Conservation (phyloP, 2,113 vertebrate species). For the Tragelaphus buxtoni region DNA sequence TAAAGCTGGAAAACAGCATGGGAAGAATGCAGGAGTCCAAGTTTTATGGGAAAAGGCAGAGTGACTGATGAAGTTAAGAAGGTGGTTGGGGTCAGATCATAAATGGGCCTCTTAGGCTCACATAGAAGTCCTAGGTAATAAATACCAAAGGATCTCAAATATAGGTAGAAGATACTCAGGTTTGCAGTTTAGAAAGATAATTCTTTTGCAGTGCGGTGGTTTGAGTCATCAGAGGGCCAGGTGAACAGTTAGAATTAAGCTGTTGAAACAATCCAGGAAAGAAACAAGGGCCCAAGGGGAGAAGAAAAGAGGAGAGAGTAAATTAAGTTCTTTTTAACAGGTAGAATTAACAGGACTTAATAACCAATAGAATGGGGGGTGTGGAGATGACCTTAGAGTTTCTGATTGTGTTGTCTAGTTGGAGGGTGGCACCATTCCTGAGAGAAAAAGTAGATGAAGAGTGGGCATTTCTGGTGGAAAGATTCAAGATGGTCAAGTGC, state of each 20-base stretch:
- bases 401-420: neutral
- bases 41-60: neutral
- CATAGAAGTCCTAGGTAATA: neutral
- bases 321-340: neutral
- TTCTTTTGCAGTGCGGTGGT: neutral
- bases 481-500: neutral
- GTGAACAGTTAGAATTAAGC: neutral
- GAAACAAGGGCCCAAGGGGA: neutral
- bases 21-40: neutral
- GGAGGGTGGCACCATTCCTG: neutral
- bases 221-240: neutral
- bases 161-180: neutral
- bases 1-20: neutral
- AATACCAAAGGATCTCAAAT: neutral
- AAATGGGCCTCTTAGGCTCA: neutral
- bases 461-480: neutral
- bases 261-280: neutral
- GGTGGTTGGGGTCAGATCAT: neutral
- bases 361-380: neutral
- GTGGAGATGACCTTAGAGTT: neutral
- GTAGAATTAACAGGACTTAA: neutral
- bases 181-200: neutral
- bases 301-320: neutral
- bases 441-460: conserved; percentile 14
- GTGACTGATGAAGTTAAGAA: neutral